Conservation (phyloP, 2,797 vertebrate genomes). For the Melanotaenia boesemani region DNA sequence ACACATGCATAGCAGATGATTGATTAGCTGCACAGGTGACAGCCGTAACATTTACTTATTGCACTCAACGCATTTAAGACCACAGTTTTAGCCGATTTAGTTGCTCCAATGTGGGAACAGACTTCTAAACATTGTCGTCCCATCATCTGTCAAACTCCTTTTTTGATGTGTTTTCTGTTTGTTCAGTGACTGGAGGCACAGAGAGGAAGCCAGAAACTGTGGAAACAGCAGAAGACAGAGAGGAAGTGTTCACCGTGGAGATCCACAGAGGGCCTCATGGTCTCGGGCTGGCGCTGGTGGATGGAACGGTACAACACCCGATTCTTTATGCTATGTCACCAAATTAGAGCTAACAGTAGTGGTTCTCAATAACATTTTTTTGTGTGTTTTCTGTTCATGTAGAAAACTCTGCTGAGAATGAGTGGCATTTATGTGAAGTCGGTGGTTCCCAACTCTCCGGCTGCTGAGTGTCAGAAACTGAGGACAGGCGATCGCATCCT, state of each 20-base stretch:
- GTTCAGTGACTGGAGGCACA: constrained; percentile 38
- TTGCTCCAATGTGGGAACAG: neutral
- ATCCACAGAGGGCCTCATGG: constrained; percentile 80
- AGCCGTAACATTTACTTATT: too few relatives aligned
- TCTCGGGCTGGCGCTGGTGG: constrained; percentile 84
- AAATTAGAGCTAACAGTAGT: too few relatives aligned
- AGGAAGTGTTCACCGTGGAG: constrained; percentile 83
- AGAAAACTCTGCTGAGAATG: constrained; percentile 81
- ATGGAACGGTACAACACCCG: constrained; percentile 73
- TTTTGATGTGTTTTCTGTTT: constrained; percentile 24
- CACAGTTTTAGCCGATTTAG: neutral
- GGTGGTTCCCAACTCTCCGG: constrained; percentile 83
- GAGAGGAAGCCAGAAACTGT: constrained; percentile 33
- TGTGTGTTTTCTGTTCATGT: too few relatives aligned
- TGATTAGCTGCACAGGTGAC: too few relatives aligned
- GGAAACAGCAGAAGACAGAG: constrained; percentile 61
- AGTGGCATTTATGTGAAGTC: constrained; percentile 85
- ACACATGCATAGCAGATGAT: too few relatives aligned
- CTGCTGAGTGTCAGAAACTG: constrained; percentile 76
- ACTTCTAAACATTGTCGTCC: neutral
- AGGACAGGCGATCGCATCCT: constrained; percentile 82
- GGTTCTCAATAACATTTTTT: neutral
- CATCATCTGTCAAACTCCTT: neutral
- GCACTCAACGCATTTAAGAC: neutral
- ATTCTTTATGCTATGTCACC: neutral